These are phyloP conservation scores for Patagioenas fasciata DNA, from an alignment of 2,113 vertebrate species.

Conservation along the genomic window DNA sequence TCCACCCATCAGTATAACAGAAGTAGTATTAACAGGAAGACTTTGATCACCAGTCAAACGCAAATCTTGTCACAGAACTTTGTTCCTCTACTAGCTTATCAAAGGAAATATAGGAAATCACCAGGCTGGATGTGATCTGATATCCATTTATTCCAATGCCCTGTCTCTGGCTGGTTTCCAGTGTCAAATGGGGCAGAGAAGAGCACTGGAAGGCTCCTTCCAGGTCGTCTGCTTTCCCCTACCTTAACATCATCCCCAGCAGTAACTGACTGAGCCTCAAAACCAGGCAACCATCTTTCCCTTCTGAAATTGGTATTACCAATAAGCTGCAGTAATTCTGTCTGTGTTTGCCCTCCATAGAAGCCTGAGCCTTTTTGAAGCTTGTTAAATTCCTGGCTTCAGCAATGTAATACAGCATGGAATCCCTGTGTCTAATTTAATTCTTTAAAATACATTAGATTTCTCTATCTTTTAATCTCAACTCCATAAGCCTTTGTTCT, in stretches of 20 bases:
- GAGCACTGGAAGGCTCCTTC: background rate
- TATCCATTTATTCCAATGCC: background rate
- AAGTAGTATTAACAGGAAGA: background rate
- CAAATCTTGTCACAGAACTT: background rate
- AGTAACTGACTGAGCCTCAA: background rate
- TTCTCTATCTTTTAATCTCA: background rate
- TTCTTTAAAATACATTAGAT: background rate
- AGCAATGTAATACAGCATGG: background rate
- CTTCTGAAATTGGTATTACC: background rate
- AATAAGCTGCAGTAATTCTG: background rate
- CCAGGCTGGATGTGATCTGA: background rate
- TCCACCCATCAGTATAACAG: background rate
- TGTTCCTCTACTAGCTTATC: background rate
- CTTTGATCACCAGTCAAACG: background rate
- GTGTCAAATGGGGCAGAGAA: background rate
- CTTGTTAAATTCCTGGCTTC: background rate
- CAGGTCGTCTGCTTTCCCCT: background rate
- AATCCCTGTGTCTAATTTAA: background rate
- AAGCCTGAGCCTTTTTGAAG: background rate
- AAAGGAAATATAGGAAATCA: background rate
- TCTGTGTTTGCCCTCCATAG: background rate
- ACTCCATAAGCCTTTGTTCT: background rate
- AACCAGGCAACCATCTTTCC: background rate
- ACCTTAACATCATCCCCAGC: background rate
- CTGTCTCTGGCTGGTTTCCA: background rate